Percentiles rank a stretch among this genome's conserved stretches.
phyloP scores from a whole-genome alignment of 1,140 invertebrate species.

The Grapholita molesta region DNA sequence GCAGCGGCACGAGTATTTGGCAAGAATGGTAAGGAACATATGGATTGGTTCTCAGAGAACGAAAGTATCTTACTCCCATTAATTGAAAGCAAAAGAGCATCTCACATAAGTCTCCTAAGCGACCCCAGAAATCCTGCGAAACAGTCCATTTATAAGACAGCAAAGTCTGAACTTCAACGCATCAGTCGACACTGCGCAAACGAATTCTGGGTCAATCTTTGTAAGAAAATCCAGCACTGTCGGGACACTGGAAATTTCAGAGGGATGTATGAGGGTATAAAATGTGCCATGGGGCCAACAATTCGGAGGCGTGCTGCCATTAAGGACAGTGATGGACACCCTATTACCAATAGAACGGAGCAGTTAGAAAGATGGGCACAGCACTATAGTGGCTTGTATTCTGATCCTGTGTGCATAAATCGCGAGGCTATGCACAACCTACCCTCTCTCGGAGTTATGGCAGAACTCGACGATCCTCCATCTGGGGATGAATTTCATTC shows the following conservation, averaged over 20 bases:
- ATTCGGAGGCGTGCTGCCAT: neutral
- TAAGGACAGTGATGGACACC: neutral
- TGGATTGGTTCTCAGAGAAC: neutral
- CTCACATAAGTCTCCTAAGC: neutral
- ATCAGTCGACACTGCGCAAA: neutral
- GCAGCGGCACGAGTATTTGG: neutral
- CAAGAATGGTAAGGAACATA: neutral
- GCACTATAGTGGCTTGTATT: neutral
- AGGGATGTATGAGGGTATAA: neutral
- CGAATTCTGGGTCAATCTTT: neutral
- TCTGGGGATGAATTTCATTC: neutral
- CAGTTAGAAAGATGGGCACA: neutral
- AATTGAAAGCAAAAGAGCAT: neutral
- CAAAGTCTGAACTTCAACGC: neutral
- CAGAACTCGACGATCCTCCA: neutral
- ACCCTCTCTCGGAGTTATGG: too few species aligned
- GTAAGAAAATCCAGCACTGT: neutral
- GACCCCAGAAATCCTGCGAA: neutral
- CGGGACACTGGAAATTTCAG: neutral
- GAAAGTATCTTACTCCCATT: neutral
- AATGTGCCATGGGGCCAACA: neutral
- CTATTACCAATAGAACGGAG: neutral
- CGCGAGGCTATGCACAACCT: neutral
- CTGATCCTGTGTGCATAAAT: neutral
- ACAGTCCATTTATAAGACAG: neutral